Evolutionary conservation across 2,113 vertebrate species (phyloP).

Genomic region (Nanger granti): DNA sequence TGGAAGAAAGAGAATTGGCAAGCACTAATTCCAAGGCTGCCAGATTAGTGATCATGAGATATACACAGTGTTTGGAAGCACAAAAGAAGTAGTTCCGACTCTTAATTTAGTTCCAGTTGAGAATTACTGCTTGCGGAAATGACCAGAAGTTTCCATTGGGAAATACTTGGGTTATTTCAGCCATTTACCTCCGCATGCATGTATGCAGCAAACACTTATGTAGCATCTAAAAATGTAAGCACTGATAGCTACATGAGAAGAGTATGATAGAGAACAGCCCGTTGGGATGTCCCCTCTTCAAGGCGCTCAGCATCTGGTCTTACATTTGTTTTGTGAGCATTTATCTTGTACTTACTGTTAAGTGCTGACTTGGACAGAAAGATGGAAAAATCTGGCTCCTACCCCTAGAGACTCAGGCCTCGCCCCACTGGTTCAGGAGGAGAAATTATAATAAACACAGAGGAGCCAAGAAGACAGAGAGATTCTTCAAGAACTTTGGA

Average conservation of each 20-base stretch:
- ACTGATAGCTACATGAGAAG: neutral
- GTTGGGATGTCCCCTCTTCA: rapidly evolving
- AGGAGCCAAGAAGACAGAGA: neutral
- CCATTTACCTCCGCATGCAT: neutral
- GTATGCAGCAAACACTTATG: rapidly evolving
- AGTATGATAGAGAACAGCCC: neutral
- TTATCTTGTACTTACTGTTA: neutral
- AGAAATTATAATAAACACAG: neutral
- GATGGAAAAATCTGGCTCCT: neutral
- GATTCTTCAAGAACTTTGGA: neutral
- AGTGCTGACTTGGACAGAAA: neutral
- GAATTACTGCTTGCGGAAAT: neutral
- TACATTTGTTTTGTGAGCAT: neutral
- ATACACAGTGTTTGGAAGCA: neutral
- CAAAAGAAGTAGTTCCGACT: neutral
- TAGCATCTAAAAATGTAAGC: neutral
- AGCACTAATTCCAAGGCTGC: neutral
- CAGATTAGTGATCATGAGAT: neutral
- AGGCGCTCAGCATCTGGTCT: rapidly evolving
- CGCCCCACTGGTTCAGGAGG: rapidly evolving
- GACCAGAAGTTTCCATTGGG: neutral
- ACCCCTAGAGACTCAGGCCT: neutral
- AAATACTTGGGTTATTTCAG: neutral
- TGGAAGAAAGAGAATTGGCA: constrained; percentile 18
- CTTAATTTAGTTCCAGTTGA: neutral